Conservation (phyloP, 2,113 vertebrate genomes). For the Tragelaphus strepsiceros region DNA sequence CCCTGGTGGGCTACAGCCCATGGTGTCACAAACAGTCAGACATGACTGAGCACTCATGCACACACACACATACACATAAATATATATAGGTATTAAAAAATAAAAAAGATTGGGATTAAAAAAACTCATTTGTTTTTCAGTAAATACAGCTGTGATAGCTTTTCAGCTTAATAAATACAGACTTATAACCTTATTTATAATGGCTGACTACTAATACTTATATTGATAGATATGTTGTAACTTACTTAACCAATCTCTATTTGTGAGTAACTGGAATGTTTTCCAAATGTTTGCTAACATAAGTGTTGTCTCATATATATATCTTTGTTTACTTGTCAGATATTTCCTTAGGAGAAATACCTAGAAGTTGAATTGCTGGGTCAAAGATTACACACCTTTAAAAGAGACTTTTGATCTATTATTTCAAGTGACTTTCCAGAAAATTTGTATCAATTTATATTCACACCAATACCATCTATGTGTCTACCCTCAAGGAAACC, state of each 20-base stretch:
- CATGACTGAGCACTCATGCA: not conserved
- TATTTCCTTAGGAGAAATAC: not conserved
- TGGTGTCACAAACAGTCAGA: not conserved
- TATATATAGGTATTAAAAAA: not conserved
- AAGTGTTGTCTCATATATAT: not conserved
- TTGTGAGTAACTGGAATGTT: not conserved
- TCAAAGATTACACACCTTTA: not conserved
- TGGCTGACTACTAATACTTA: not conserved
- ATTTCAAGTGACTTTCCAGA: not conserved
- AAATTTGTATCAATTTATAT: not conserved
- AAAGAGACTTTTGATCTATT: not conserved
- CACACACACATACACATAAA: not conserved
- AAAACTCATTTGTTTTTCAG: not conserved
- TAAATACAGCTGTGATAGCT: not conserved
- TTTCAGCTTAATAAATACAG: not conserved
- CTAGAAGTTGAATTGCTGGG: not conserved
- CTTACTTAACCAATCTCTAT: not conserved
- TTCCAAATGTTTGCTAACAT: not conserved
- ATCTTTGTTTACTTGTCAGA: not conserved
- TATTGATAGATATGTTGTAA: not conserved
- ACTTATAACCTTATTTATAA: not conserved
- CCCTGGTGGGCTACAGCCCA: not conserved
- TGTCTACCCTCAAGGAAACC: not conserved
- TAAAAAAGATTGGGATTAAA: not conserved
- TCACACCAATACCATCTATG: not conserved